phyloP scores from a whole-genome alignment of 2,113 vertebrate genomes.

The Nycticorax nycticorax region DNA sequence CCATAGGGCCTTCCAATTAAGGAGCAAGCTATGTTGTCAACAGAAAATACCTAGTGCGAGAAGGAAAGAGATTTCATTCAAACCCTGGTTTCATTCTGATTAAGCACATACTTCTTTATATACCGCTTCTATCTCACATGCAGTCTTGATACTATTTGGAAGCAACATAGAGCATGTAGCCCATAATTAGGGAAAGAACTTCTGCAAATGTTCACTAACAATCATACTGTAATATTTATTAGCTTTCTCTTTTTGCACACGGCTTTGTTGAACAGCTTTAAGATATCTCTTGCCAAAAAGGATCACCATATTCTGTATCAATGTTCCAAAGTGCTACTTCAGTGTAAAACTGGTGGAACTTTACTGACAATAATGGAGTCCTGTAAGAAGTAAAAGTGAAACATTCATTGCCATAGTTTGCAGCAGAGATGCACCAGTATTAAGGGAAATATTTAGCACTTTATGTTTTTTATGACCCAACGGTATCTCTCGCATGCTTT shows the following conservation, averaged over 20 bases:
- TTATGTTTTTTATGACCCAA: neutral
- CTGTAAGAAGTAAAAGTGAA: neutral
- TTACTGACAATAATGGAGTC: neutral
- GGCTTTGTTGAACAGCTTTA: constrained; percentile 54
- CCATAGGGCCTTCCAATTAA: neutral
- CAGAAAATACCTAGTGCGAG: neutral
- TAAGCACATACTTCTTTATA: neutral
- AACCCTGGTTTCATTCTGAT: neutral
- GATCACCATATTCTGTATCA: neutral
- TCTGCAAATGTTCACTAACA: neutral
- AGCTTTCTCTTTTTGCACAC: neutral
- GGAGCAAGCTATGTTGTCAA: neutral
- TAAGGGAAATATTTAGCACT: constrained; percentile 35
- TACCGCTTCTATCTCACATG: neutral
- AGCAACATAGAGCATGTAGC: neutral
- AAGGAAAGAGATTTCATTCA: neutral
- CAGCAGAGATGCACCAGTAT: neutral
- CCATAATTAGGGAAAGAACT: neutral
- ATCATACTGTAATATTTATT: constrained; percentile 1
- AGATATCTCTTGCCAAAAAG: constrained; percentile 56
- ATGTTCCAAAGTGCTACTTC: constrained; percentile 43
- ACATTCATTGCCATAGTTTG: neutral
- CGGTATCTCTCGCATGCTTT: neutral
- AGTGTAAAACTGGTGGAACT: constrained; percentile 4
- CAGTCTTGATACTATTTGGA: neutral